Base-by-base conservation (phyloP, 2,797 vertebrate genomes). In the Coilia nasus region DNA sequence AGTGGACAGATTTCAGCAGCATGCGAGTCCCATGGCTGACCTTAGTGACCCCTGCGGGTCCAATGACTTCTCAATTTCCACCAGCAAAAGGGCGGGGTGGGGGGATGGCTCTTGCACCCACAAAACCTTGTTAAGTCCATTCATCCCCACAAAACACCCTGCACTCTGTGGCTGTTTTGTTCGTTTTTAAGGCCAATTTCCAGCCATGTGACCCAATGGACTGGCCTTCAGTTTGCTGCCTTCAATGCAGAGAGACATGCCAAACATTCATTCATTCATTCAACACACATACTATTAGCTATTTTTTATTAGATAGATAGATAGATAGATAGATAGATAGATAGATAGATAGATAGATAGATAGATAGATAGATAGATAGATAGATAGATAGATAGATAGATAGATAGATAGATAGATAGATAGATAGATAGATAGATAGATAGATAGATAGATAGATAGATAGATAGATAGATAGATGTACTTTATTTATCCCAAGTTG, bases 1-100 rank as follows among this genome's bases (percentile, higher is more conserved):
- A 44, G 15, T 44, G 71, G 35, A 78, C 71, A 78, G 35, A 41
- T 78, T 78, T 78, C 31, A 78, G 17, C 71, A 78, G 71, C 15
- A 17, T 21, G 71, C 35, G 6, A 78, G 71, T 78, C 41, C 31
- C 71, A 78, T 35, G 31, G 6, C 31, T 78, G 71, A 78, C 71
- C 71, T 14, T 78, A 19, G 71, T 78, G 71, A 78, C 71, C 71
- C 71, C 71, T 78, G 71, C 19, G 71, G 41, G 71, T 78, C 71
- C 71, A 78, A 41, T 78, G 71, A 78, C 71, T 78, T 78, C 71
- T 78, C 71, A 78, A 78, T 78, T 78, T 78, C 71, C 71, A 78
- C 71, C 19, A 78, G 17, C 71, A 78, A 78, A 78, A 9, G 71
- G 35, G 35, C 44, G 17, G 71, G 71, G 28, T 14, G 67, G 28